Base-by-base conservation (phyloP, 2,113 vertebrate genomes). In the Phylloscopus whistleri region DNA sequence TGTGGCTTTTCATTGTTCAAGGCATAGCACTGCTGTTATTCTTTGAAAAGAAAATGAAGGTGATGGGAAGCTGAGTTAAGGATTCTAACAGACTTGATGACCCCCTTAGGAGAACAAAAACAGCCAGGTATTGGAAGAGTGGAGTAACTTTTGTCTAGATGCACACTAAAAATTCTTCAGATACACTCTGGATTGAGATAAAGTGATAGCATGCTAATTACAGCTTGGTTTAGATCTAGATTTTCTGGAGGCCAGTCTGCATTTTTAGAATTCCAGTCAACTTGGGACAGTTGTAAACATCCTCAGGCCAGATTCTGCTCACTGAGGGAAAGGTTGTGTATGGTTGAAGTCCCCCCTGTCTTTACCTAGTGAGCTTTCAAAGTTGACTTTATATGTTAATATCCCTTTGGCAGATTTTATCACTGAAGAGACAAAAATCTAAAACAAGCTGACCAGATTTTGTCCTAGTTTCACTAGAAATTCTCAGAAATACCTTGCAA, bases 201-300 rank as follows among this genome's bases (percentile, higher is more conserved):
- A 63, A 93, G 37, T 52, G 58, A 75, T 66, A 55, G 41, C 30
- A 27, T 56, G 56, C 53, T 48, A 72, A 72, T 81, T 70, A 52
- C 37, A 85, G 52, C 39, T 82, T 55, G 60, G 0, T 89, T 96
- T 60, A 84, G 48, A 37, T 81, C 30, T 87, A n/a, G 84, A 15
- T 91, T 89, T 85, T 89, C 53, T 41, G 66, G 74, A 84, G 78
- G 52, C 44, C 58, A 75, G 44, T 84, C 60, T 84, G 44, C 62
- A 78, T 95, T 95, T 94, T 84, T 82, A 78, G 84, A 87, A 91
- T 94, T 91, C 74, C 41, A 44, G 33, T 84, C n/a, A 78, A 49
- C 85, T 26, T 75, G 52, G 30, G 80, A 55, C 17, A 52, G 35
- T 39, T 79, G 74, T 82, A 93, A 94, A 84, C 56, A 88, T 77